Percentiles rank a stretch among this genome's conserved stretches.
These are phyloP conservation scores for Caenorhabditis japonica DNA, from an alignment of 2,888 invertebrate genomes.

Conservation along the genomic window DNA sequence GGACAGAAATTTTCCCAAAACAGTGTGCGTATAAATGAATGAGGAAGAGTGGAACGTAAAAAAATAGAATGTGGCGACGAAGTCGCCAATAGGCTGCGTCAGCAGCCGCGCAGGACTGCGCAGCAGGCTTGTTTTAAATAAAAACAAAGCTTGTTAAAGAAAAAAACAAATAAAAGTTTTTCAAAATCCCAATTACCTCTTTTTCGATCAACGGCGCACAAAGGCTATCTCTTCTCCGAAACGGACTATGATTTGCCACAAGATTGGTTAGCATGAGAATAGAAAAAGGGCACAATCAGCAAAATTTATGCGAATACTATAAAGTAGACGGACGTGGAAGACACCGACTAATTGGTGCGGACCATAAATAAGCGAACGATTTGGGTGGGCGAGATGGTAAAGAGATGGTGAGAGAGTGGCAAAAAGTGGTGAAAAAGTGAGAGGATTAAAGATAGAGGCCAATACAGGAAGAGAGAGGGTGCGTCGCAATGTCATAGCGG, in stretches of 20 bases:
- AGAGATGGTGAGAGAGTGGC: slow-evolving; percentile 1
- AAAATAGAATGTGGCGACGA: too few species aligned
- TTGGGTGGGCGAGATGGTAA: slow-evolving; percentile 8
- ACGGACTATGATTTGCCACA: neutral
- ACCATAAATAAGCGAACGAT: slow-evolving; percentile 11
- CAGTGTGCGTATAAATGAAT: too few species aligned
- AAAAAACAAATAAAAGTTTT: too few species aligned
- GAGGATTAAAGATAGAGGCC: slow-evolving; percentile 23
- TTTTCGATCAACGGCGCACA: slow-evolving; percentile 9
- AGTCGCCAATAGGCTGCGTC: too few species aligned
- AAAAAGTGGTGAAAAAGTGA: slow-evolving; percentile 14
- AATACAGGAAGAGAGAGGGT: slow-evolving; percentile 22
- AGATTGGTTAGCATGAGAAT: slow-evolving; percentile 13
- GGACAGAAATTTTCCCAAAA: too few species aligned
- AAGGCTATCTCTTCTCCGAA: slow-evolving; percentile 10
- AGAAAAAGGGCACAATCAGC: neutral
- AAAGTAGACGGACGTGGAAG: too few species aligned
- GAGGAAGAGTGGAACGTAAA: too few species aligned
- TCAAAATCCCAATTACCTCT: slow-evolving; percentile 22
- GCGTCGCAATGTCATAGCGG: slow-evolving; percentile 52
- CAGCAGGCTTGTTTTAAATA: too few species aligned
- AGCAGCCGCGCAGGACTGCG: too few species aligned
- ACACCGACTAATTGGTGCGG: slow-evolving; percentile 33
- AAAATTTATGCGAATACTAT: too few species aligned
- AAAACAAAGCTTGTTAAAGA: too few species aligned